Conservation (phyloP, 2,797 vertebrate genomes). For the Myotis pilosus region DNA sequence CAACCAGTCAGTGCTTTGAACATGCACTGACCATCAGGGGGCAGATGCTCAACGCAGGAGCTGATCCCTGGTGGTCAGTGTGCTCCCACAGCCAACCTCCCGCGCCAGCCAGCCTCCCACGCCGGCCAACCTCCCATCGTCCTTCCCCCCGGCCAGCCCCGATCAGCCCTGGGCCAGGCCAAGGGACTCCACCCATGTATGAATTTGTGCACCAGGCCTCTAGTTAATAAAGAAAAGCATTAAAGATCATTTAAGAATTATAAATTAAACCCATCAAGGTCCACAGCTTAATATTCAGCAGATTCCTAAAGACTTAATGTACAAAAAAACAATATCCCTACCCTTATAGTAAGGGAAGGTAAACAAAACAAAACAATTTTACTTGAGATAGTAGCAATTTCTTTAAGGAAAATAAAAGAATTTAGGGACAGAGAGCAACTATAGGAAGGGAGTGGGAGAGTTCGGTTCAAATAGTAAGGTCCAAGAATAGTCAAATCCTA, state of each 20-base stretch:
- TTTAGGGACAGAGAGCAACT: background rate
- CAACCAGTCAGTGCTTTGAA: too few species aligned
- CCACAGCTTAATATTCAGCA: background rate
- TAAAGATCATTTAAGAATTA: background rate
- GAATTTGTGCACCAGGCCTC: too few species aligned
- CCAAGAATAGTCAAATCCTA: rapidly evolving
- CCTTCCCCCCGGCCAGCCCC: too few species aligned
- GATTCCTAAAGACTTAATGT: background rate
- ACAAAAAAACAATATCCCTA: background rate
- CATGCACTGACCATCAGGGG: too few species aligned
- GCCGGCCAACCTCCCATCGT: too few species aligned
- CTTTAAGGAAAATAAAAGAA: background rate
- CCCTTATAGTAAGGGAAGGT: background rate
- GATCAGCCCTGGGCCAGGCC: too few species aligned
- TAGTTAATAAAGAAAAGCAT: background rate
- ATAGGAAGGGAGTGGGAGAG: rapidly evolving
- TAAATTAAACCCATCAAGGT: background rate
- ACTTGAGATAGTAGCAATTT: background rate
- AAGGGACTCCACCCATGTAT: too few species aligned
- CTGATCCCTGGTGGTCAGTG: too few species aligned
- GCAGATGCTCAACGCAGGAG: too few species aligned
- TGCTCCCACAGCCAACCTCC: too few species aligned
- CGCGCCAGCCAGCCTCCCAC: too few species aligned
- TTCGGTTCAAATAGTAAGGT: rapidly evolving
- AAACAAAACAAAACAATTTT: background rate